phyloP scores from a whole-genome alignment of 1,140 invertebrate genomes.

The Neodiprion pinetum region DNA sequence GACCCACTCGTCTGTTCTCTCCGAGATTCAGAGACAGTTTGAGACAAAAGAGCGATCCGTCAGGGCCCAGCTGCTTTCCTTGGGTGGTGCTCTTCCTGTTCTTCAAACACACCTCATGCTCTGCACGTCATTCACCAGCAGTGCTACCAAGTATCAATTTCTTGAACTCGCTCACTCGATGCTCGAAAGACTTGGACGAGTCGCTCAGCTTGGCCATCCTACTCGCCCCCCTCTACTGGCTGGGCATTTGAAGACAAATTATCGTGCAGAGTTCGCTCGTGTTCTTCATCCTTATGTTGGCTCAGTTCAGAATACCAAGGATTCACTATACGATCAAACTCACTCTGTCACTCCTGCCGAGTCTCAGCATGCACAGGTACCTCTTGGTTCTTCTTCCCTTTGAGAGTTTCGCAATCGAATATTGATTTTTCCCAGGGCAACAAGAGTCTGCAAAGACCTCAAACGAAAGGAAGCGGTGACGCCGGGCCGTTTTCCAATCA shows the following conservation, averaged over 20 bases:
- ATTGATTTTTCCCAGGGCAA: not conserved
- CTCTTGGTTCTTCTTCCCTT: not conserved
- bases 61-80: conserved; percentile 64
- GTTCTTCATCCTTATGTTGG: conserved; percentile 70
- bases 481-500: conserved; percentile 72
- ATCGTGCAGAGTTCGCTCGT: conserved; percentile 69
- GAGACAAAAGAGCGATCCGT: conserved; percentile 73
- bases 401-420: not conserved
- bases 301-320: conserved; percentile 45
- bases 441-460: conserved; percentile 19
- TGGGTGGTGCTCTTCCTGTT: conserved; percentile 69
- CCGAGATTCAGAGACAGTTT: conserved; percentile 73
- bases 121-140: conserved; percentile 72
- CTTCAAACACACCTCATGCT: conserved; percentile 72
- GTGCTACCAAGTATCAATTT: conserved; percentile 76
- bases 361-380: conserved; percentile 49
- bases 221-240: conserved; percentile 61
- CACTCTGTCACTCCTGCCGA: conserved; percentile 41
- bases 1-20: conserved; percentile 68
- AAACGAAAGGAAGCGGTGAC: conserved; percentile 51
- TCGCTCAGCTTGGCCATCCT: conserved; percentile 72
- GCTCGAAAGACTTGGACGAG: conserved; percentile 69
- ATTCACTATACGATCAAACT: conserved; percentile 51
- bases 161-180: conserved; percentile 73
- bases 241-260: conserved; percentile 66